Evolutionary conservation across 1,140 invertebrate species (phyloP).

Genomic region (Carposina sasakii): DNA sequence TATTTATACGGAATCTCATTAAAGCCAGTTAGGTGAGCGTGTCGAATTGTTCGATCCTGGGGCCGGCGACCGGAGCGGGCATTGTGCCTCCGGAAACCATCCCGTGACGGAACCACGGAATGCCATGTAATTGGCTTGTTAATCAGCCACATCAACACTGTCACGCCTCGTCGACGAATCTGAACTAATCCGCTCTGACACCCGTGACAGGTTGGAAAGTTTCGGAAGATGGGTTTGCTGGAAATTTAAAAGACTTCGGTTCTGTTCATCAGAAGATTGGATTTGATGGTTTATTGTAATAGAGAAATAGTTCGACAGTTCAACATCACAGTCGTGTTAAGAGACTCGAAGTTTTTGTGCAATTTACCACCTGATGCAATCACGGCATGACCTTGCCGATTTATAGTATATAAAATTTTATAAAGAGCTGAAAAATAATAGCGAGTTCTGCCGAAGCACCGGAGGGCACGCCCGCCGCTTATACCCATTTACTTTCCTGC

Average conservation of each 20-base stretch:
- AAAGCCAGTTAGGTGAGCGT: constrained; percentile 35
- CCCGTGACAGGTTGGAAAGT: no score
- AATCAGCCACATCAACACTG: constrained; percentile 33
- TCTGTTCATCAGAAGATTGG: no score
- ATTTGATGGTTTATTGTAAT: no score
- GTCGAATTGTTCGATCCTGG: constrained; percentile 29
- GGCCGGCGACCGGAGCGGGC: constrained; percentile 4
- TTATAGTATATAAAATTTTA: constrained; percentile 28
- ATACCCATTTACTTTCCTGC: constrained; percentile 35
- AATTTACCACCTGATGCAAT: no score
- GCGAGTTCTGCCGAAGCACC: constrained; percentile 33
- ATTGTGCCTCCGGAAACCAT: constrained; percentile 31
- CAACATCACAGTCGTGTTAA: no score
- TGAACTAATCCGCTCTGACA: no score
- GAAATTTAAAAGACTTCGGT: no score
- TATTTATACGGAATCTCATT: no score
- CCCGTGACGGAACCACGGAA: constrained; percentile 34
- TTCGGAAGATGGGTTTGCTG: no score
- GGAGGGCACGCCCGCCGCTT: constrained; percentile 33
- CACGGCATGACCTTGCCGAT: constrained; percentile 17
- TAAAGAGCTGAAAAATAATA: constrained; percentile 34
- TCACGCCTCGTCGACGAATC: no score
- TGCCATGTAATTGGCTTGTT: constrained; percentile 43
- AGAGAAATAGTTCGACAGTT: no score
- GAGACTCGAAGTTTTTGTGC: no score